A percentile compares a stretch with the other conserved stretches of the same genome.
Conservation (phyloP, 1,140 invertebrate species). For the Drosophila ananassae region DNA sequence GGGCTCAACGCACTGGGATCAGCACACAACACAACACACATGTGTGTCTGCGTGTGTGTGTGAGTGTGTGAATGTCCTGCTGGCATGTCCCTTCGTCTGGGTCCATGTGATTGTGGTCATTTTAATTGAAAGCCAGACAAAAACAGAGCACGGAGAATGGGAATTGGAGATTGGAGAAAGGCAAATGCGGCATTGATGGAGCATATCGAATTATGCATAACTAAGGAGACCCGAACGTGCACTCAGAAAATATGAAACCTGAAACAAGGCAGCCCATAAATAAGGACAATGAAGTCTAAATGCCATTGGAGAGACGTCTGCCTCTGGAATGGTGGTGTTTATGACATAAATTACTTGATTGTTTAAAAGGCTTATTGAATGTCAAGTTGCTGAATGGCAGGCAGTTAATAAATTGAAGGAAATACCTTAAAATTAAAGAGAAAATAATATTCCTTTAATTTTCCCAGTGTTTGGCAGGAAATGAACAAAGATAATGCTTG, state of each 20-base stretch:
- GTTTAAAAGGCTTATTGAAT: not conserved
- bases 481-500: slow-evolving; percentile 50
- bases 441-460: not conserved
- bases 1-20: slow-evolving; percentile 26
- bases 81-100: slow-evolving; percentile 8
- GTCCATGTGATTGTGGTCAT: slow-evolving; percentile 54
- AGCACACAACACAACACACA: slow-evolving; percentile 19
- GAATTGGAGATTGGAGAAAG: slow-evolving; percentile 1
- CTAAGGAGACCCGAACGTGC: slow-evolving; percentile 18
- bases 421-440: not conserved
- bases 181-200: slow-evolving; percentile 68
- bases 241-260: slow-evolving; percentile 7
- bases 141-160: slow-evolving; percentile 29
- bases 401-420: not conserved
- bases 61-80: not conserved
- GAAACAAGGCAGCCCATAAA: not conserved
- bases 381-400: not conserved
- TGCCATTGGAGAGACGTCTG: not conserved
- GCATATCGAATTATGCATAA: slow-evolving; percentile 75
- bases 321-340: not conserved
- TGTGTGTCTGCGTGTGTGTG: slow-evolving; percentile 3
- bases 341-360: slow-evolving; percentile 1
- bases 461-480: slow-evolving; percentile 21
- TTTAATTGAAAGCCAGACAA: slow-evolving; percentile 80
- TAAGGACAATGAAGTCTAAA: slow-evolving; percentile 1